phyloP scores from a whole-genome alignment of 2,888 invertebrate species.

The Sinelater perroti region DNA sequence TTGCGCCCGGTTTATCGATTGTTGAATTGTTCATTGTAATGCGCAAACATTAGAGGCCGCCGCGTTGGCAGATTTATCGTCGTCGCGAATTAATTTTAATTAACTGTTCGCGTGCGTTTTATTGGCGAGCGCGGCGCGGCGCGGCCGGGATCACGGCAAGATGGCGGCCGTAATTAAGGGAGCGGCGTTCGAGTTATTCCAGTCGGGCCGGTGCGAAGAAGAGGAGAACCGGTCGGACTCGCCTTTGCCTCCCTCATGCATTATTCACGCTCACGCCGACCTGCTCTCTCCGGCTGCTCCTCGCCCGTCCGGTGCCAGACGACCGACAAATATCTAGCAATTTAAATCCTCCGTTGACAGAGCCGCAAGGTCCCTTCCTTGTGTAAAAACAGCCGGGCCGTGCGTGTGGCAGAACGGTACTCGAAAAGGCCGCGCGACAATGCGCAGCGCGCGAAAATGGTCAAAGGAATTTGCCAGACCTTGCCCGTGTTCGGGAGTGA shows the following conservation, averaged over 20 bases:
- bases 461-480: too few species aligned
- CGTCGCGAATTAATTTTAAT: slow-evolving; percentile 41
- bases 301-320: neutral
- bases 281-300: slow-evolving; percentile 23
- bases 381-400: too few species aligned
- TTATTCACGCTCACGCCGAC: slow-evolving; percentile 43
- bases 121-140: slow-evolving; percentile 19
- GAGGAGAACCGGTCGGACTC: slow-evolving; percentile 43
- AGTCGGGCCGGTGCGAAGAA: slow-evolving; percentile 34
- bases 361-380: neutral
- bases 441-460: too few species aligned
- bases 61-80: slow-evolving; percentile 36
- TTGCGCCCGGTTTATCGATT: slow-evolving; percentile 32
- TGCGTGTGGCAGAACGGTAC: too few species aligned
- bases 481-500: too few species aligned
- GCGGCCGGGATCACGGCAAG: slow-evolving; percentile 25
- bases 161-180: slow-evolving; percentile 43
- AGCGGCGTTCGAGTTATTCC: slow-evolving; percentile 40
- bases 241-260: slow-evolving; percentile 42
- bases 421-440: too few species aligned
- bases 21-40: slow-evolving; percentile 33
- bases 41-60: slow-evolving; percentile 28
- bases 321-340: slow-evolving; percentile 8
- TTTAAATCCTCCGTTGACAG: slow-evolving; percentile 22
- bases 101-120: slow-evolving; percentile 38